Percentiles rank a stretch among this genome's conserved stretches.
Evolutionary conservation across 2,888 invertebrate species (phyloP).

Genomic region (Elysia crispata): DNA sequence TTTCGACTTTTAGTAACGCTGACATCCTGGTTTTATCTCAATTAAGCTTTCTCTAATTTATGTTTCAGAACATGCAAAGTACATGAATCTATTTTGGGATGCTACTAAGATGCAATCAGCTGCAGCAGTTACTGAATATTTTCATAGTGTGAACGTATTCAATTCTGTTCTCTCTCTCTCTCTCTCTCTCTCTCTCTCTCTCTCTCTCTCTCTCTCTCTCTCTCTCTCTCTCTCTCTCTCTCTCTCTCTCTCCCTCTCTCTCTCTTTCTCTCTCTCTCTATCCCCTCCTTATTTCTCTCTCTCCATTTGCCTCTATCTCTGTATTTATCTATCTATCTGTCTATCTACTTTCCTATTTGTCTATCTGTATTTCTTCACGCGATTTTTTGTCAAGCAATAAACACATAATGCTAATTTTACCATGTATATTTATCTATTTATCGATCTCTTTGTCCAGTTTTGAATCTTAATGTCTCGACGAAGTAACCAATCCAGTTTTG

Average conservation of each 20-base stretch:
- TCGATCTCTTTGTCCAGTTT: slow-evolving; percentile 17
- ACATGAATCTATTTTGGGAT: no score
- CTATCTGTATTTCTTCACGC: slow-evolving; percentile 22
- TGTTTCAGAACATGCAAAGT: no score
- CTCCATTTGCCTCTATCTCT: neutral
- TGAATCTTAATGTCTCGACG: no score
- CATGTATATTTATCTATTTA: slow-evolving; percentile 24
- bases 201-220: slow-evolving; percentile 19
- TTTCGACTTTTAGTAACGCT: no score
- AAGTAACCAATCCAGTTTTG: no score
- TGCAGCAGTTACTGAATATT: no score
- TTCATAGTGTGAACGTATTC: no score
- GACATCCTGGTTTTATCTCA: no score
- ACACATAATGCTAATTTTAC: no score
- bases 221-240: slow-evolving; percentile 30
- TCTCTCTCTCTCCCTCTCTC: slow-evolving; percentile 28
- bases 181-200: slow-evolving; percentile 20
- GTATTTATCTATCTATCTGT: neutral
- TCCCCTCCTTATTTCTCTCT: neutral
- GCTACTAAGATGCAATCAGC: no score
- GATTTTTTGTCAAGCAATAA: slow-evolving; percentile 1
- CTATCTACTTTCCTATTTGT: neutral
- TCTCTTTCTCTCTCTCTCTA: slow-evolving; percentile 11
- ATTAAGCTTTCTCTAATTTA: no score
- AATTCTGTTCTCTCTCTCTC: slow-evolving; percentile 11